These are phyloP conservation scores for Apostichopus parvimensis DNA, from an alignment of 35 echinoderm and acorn worm genomes.

Conservation along the genomic window DNA sequence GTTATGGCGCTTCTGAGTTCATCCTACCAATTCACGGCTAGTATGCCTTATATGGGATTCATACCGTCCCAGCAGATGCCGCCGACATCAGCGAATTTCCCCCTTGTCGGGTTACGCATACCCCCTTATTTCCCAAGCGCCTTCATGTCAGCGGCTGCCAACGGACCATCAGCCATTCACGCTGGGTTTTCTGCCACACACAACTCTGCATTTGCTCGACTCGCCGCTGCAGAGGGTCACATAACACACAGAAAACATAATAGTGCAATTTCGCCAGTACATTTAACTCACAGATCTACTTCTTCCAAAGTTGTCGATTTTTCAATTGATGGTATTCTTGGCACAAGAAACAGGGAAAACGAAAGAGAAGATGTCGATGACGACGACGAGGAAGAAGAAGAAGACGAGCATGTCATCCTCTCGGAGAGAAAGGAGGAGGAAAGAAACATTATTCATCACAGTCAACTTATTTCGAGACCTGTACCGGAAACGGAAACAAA, in stretches of 20 bases:
- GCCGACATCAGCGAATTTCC: slow-evolving; percentile 17
- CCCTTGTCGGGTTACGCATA: slow-evolving; percentile 42
- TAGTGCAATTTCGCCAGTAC: slow-evolving; percentile 1
- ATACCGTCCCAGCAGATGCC: slow-evolving; percentile 7
- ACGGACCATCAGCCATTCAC: slow-evolving; percentile 14
- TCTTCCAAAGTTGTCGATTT: slow-evolving; percentile 56
- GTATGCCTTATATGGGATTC: slow-evolving; percentile 54
- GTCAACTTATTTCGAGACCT: neutral
- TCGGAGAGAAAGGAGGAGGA: neutral
- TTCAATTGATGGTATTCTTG: slow-evolving; percentile 70
- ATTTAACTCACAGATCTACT: neutral
- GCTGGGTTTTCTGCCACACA: slow-evolving; percentile 22
- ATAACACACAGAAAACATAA: neutral
- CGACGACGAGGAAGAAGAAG: neutral
- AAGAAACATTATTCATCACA: neutral
- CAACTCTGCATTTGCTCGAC: slow-evolving; percentile 32
- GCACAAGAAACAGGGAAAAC: slow-evolving; percentile 24
- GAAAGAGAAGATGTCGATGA: slow-evolving; percentile 1
- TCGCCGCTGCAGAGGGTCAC: slow-evolving; percentile 1
- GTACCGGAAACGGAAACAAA: slow-evolving; percentile 1
- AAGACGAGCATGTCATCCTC: neutral
- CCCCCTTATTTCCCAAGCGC: slow-evolving; percentile 50
- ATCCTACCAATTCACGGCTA: slow-evolving; percentile 54
- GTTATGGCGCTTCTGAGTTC: slow-evolving; percentile 53
- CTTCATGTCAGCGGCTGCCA: neutral